These are phyloP conservation scores for Tokudaia muenninki DNA, from an alignment of 2,797 vertebrate species.

Conservation along the genomic window DNA sequence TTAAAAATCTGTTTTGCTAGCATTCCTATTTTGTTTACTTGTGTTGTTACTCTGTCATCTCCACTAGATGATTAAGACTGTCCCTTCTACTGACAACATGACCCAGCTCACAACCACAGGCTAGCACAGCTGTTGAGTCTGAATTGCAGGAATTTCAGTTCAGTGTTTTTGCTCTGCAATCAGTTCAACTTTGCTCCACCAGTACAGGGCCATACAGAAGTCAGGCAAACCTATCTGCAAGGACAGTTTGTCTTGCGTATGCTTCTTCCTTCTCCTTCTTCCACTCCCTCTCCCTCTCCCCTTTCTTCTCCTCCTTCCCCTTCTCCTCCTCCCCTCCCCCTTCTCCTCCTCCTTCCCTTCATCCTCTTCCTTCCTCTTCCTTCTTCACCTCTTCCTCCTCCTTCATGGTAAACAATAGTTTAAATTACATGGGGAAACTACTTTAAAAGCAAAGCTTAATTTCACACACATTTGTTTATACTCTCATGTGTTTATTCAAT, in stretches of 20 bases:
- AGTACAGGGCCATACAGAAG: not conserved
- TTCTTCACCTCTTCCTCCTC: too few species aligned
- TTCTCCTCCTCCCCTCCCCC: too few species aligned
- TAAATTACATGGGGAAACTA: not conserved
- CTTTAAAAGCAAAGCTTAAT: not conserved
- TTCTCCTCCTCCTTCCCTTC: too few species aligned
- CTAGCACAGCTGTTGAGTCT: not conserved
- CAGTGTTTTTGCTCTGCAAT: not conserved
- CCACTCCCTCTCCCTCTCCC: not conserved
- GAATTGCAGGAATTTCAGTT: not conserved
- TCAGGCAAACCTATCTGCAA: not conserved
- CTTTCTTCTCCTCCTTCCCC: rapidly evolving
- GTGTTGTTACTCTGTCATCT: not conserved
- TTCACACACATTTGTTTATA: conserved; percentile 47
- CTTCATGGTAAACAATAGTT: not conserved
- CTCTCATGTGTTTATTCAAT: not conserved
- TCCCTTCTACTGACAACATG: not conserved
- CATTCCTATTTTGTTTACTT: not conserved
- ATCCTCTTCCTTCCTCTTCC: not conserved
- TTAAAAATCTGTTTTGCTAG: not conserved
- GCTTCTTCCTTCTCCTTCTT: not conserved
- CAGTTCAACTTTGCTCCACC: not conserved
- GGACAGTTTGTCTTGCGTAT: not conserved
- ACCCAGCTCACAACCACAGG: not conserved
- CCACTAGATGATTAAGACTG: not conserved